Conservation (phyloP, 2,797 vertebrate species). For the Rousettus madagascariensis region DNA sequence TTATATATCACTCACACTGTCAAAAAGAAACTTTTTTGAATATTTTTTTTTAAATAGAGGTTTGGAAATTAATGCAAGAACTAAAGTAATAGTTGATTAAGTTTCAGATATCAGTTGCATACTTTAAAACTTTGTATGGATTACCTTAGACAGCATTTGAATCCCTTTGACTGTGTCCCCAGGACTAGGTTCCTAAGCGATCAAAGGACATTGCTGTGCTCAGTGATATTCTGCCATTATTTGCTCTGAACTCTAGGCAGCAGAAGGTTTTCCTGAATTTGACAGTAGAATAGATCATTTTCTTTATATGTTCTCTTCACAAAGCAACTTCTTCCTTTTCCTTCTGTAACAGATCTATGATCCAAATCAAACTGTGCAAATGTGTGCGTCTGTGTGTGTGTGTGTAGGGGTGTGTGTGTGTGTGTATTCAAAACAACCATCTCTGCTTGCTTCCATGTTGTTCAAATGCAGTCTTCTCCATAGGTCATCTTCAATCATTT, state of each 20-base stretch:
- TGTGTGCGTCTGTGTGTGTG: background rate
- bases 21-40: background rate
- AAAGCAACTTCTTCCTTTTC: background rate
- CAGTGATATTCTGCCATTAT: background rate
- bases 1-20: background rate
- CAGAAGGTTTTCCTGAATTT: constrained; percentile 27
- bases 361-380: background rate
- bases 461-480: background rate
- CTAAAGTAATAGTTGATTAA: background rate
- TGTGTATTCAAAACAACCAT: background rate
- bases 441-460: background rate
- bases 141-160: background rate
- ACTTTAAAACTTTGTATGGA: background rate
- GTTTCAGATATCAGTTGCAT: background rate
- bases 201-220: background rate
- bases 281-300: background rate
- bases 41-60: background rate
- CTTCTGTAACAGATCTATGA: background rate
- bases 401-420: background rate
- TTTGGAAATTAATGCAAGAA: background rate
- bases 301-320: background rate
- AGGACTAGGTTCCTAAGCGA: background rate
- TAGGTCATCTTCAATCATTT: background rate
- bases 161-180: background rate
- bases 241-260: background rate